Conservation (phyloP, 1,140 invertebrate genomes). For the Mercenaria mercenaria region DNA sequence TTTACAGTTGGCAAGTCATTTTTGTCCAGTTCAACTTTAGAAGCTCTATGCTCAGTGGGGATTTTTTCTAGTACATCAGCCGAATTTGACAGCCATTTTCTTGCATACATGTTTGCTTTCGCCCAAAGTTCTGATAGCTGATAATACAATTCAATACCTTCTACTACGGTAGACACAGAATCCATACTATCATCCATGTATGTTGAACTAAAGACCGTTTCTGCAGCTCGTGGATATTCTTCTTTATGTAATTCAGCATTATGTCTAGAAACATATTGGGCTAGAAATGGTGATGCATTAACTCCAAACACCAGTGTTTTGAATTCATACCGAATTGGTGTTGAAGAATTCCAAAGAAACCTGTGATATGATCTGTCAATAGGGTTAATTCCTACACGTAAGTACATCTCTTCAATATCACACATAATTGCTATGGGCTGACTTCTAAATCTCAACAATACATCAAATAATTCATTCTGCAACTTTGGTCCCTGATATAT, state of each 20-base stretch:
- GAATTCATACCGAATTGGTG: constrained; percentile 5
- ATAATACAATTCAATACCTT: constrained; percentile 25
- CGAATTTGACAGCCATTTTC: constrained; percentile 52
- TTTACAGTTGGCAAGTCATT: constrained; percentile 39
- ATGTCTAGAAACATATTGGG: constrained; percentile 45
- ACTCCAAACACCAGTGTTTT: constrained; percentile 57
- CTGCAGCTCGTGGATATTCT: constrained; percentile 21
- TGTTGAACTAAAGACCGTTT: constrained; percentile 31
- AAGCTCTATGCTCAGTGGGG: constrained; percentile 14
- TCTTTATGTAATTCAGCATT: background rate
- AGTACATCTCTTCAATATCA: constrained; percentile 69
- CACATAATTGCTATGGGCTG: constrained; percentile 62
- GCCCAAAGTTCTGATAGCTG: background rate
- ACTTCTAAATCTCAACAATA: constrained; percentile 71
- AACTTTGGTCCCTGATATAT: constrained; percentile 81
- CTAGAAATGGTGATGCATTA: constrained; percentile 60
- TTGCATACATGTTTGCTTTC: constrained; percentile 26
- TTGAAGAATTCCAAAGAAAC: constrained; percentile 43
- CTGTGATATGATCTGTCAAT: constrained; percentile 32
- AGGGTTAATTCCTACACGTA: constrained; percentile 21
- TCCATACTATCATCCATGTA: constrained; percentile 51
- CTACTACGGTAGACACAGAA: background rate
- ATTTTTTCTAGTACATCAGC: background rate
- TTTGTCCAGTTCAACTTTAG: constrained; percentile 25
- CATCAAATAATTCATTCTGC: constrained; percentile 76